Evolutionary conservation across 2,888 invertebrate genomes (phyloP).

Genomic region (Mesorhabditis belari): DNA sequence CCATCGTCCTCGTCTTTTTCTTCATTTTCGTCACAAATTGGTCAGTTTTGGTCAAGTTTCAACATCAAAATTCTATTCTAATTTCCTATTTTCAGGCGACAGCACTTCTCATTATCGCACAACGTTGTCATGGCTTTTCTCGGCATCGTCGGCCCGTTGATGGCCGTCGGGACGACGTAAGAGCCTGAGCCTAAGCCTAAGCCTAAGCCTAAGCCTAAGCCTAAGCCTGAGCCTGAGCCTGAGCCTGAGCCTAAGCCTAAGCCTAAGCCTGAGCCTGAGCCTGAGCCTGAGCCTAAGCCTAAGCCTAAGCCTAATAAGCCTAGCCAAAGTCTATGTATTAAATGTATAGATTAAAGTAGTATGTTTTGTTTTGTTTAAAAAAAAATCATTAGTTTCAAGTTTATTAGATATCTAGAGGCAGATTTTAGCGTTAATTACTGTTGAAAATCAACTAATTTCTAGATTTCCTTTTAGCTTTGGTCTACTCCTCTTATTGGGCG

Average conservation of each 20-base stretch:
- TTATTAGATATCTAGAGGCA: background rate
- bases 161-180: conserved; percentile 30
- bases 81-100: conserved; percentile 7
- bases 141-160: conserved; percentile 36
- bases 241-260: too few relatives aligned
- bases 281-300: too few relatives aligned
- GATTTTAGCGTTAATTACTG: background rate
- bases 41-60: background rate
- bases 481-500: conserved; percentile 28
- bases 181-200: too few relatives aligned
- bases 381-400: too few relatives aligned
- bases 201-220: too few relatives aligned
- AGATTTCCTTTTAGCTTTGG: conserved; percentile 21
- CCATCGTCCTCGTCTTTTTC: conserved; percentile 24
- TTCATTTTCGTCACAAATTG: conserved; percentile 30
- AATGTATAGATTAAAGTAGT: too few relatives aligned
- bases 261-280: too few relatives aligned
- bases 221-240: too few relatives aligned
- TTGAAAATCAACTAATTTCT: background rate
- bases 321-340: too few relatives aligned
- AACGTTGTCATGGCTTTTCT: conserved; percentile 29
- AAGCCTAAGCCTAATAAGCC: too few relatives aligned
- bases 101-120: conserved; percentile 29
- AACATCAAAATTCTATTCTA: background rate
- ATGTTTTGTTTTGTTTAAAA: too few relatives aligned